A percentile compares a stretch with the other conserved stretches of the same genome.
phyloP scores from a whole-genome alignment of 2,113 vertebrate genomes.

The Megaceryle torquata region DNA sequence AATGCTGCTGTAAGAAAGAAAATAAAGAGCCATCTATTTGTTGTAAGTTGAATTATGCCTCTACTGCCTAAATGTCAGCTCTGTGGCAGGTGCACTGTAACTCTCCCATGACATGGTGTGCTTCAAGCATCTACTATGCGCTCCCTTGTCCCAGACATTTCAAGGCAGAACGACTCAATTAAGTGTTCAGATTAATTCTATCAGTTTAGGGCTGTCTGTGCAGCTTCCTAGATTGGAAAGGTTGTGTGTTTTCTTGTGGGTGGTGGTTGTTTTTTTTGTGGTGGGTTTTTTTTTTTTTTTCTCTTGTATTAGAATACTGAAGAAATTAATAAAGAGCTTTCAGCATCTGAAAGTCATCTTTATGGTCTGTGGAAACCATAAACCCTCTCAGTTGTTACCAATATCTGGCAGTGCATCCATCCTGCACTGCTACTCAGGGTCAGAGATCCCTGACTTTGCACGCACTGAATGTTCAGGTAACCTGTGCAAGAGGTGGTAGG shows the following conservation, averaged over 20 bases:
- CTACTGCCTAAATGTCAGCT: not conserved
- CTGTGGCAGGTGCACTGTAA: not conserved
- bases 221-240: not conserved
- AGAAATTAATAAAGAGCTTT: not conserved
- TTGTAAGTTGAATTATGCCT: slow-evolving; percentile 70
- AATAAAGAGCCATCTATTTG: slow-evolving; percentile 48
- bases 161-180: not conserved
- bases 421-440: not conserved
- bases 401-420: not conserved
- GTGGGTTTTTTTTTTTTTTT: not conserved
- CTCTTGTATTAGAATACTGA: not conserved
- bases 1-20: slow-evolving; percentile 70
- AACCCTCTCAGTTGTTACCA: not conserved
- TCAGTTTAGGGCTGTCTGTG: not conserved
- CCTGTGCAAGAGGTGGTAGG: not conserved
- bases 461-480: not conserved
- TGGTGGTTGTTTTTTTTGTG: too few species aligned
- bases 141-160: not conserved
- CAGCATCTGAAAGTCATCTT: not conserved
- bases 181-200: not conserved
- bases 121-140: not conserved
- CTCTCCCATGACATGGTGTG: not conserved
- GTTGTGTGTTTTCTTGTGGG: not conserved
- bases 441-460: not conserved
- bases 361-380: not conserved